Evolutionary conservation across 2,113 vertebrate species (phyloP), one percentile per base, ranked within the genome.

Genomic region (Pogonocichla stellata): DNA sequence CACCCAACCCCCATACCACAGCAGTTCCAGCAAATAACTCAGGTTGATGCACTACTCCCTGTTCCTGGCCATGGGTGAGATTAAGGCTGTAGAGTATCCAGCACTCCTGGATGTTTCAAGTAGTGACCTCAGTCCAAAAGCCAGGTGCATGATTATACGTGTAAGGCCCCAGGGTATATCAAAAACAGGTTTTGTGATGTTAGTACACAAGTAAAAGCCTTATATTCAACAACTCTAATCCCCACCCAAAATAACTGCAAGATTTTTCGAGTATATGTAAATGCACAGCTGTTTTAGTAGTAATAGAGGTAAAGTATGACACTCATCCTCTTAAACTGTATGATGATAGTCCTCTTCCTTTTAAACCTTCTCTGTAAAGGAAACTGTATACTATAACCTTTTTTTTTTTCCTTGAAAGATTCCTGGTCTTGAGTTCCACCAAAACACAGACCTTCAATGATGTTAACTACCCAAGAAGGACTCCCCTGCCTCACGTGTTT

Each of bases 1-100:
- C 84, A 67, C 29, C 33, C 56, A 91, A 53, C 2, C 14, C 50
- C 0, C 0, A 0, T 4, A 61, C 13, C 11, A 47, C 58, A 80
- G 22, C 12, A 90, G 69, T 38, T 22, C 22, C 48, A 77, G 47
- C 28, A 86, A 69, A 61, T 57, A 82, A 77, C 10, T 80, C 29
- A 1, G 16, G 58, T 36, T 53, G 17, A 83, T 57, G 50, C 8
- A 48, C 40, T 82, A 14, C 6, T 67, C 70, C 29, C 24, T 73
- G 31, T 7, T 88, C 28, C 50, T 40, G 13, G 43, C 17, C 54
- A 31, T 5, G 22, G 24, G 24, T 54, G 13, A 5, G 1, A 61
- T 56, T 60, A 60, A n/a, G 19, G 42, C 3, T 72, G 36, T 24
- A 57, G 66, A 31, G 18, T 10, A 86, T 6, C 22, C 34, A 75